phyloP scores from a whole-genome alignment of 2,888 invertebrate species.

The Sesia bembeciformis region DNA sequence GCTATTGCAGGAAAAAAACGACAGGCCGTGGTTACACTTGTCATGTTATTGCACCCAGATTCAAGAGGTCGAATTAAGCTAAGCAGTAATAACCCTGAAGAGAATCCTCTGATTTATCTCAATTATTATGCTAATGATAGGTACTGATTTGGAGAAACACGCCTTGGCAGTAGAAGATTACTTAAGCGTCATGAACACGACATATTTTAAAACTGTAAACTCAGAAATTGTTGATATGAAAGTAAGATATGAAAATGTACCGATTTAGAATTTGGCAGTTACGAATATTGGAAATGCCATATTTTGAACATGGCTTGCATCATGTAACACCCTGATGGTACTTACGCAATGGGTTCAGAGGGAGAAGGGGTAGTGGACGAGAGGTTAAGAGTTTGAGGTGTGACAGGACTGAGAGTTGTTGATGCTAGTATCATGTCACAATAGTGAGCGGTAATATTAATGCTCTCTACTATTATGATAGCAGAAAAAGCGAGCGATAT shows the following conservation, averaged over 20 bases:
- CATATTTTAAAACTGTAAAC: conserved; percentile 15
- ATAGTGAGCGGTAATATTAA: conserved; percentile 76
- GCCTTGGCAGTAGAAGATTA: conserved; percentile 19
- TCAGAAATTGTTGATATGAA: conserved; percentile 19
- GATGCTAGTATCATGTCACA: conserved; percentile 79
- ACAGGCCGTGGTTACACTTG: conserved; percentile 15
- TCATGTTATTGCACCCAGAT: conserved; percentile 36
- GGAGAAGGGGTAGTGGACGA: conserved; percentile 32
- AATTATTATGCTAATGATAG: too few species aligned
- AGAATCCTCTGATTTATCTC: too few species aligned
- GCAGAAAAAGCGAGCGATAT: conserved; percentile 76
- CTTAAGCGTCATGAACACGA: conserved; percentile 15
- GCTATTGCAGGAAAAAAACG: conserved; percentile 14
- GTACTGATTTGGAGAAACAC: too few species aligned
- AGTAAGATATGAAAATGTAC: conserved; percentile 27
- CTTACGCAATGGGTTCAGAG: conserved; percentile 36
- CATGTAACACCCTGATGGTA: conserved; percentile 33
- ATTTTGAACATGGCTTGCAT: conserved; percentile 26
- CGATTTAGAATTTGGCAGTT: conserved; percentile 21
- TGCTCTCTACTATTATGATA: conserved; percentile 76
- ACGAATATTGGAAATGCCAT: conserved; percentile 42
- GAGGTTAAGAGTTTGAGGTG: conserved; percentile 44
- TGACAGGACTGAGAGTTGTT: conserved; percentile 72
- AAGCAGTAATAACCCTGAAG: neutral
- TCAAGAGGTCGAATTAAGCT: conserved; percentile 12